Conservation (phyloP, 2,797 vertebrate genomes). For the Myotis planiceps region DNA sequence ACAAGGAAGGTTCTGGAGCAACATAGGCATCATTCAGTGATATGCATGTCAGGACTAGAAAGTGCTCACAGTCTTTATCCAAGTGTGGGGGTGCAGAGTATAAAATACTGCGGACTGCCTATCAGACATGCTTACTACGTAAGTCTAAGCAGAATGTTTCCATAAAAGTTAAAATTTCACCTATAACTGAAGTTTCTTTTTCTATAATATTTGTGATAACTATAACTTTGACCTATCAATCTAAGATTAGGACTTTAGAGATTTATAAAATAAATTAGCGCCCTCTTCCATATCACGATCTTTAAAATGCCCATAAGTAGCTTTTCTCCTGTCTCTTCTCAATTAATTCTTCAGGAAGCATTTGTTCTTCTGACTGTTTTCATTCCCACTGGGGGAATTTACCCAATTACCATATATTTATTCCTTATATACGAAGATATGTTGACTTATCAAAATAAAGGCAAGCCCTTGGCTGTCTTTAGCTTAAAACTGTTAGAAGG, state of each 20-base stretch:
- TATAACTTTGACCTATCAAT: background rate
- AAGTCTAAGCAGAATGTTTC: background rate
- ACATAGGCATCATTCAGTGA: background rate
- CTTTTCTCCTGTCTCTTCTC: background rate
- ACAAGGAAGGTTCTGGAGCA: background rate
- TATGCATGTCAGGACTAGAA: background rate
- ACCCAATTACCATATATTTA: background rate
- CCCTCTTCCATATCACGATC: background rate
- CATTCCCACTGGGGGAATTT: background rate
- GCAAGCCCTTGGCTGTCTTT: background rate
- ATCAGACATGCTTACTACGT: background rate
- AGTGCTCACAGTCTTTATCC: background rate
- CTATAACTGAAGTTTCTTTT: background rate
- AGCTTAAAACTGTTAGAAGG: background rate
- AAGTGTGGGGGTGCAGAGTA: background rate
- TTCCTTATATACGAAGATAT: background rate
- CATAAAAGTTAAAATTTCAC: background rate
- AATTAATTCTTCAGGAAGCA: background rate
- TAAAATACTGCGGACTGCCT: background rate
- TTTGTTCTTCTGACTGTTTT: conserved; percentile 3
- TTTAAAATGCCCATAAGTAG: background rate
- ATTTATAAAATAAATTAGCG: background rate
- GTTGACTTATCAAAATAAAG: conserved; percentile 26
- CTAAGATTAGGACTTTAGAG: background rate
- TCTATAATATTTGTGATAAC: background rate